These are phyloP conservation scores for Ibidorhyncha struthersii DNA, from an alignment of 2,113 vertebrate genomes.

Conservation along the genomic window DNA sequence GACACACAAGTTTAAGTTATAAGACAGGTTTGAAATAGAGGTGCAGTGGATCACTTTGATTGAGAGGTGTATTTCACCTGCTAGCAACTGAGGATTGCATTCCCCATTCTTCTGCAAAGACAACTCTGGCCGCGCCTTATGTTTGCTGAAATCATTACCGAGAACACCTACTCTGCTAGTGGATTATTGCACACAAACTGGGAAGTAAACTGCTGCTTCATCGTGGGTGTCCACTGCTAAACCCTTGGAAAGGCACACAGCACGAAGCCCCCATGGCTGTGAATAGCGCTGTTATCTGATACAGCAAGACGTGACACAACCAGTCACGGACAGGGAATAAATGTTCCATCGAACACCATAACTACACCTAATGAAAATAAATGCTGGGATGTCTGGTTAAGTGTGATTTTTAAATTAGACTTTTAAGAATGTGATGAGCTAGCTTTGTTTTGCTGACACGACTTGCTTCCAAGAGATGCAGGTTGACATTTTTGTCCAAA, in stretches of 20 bases:
- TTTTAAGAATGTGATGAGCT: neutral
- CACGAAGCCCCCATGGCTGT: neutral
- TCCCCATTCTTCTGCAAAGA: neutral
- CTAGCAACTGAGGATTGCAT: neutral
- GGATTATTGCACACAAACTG: neutral
- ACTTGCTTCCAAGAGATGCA: neutral
- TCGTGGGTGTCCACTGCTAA: neutral
- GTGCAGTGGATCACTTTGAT: neutral
- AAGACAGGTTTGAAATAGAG: neutral
- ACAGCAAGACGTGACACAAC: neutral
- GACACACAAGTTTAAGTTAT: neutral
- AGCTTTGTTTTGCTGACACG: neutral
- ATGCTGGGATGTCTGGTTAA: neutral
- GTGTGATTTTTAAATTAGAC: neutral
- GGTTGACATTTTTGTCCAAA: neutral
- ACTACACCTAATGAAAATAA: neutral
- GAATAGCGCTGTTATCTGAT: neutral
- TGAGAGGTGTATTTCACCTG: neutral
- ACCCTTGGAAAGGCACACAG: neutral
- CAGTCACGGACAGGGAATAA: neutral
- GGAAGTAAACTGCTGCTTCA: neutral
- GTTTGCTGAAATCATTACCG: neutral
- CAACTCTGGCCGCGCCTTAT: neutral
- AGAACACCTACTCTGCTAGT: neutral
- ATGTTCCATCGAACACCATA: neutral